phyloP scores from a whole-genome alignment of 64 coral and sea anemone species.

The Montipora cactus region DNA sequence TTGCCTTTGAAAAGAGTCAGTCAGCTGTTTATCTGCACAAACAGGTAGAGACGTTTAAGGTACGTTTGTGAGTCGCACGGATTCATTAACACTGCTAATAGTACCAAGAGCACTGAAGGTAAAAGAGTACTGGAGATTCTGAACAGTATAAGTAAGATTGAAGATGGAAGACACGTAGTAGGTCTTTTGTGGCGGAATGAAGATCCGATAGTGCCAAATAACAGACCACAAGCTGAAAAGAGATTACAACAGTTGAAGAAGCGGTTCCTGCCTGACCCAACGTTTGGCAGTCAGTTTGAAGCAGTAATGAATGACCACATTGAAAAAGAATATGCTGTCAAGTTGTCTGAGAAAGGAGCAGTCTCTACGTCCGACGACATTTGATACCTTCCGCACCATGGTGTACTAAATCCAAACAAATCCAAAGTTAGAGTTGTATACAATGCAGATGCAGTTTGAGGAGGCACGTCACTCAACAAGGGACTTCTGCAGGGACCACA shows the following conservation, averaged over 20 bases:
- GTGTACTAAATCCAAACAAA: conserved; percentile 44
- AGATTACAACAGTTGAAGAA: conserved; percentile 53
- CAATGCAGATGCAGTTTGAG: conserved; percentile 47
- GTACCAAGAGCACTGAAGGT: conserved; percentile 27
- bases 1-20: background rate
- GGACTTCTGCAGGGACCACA: conserved; percentile 66
- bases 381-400: background rate
- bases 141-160: conserved; percentile 12
- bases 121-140: conserved; percentile 48
- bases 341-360: too few species aligned
- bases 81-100: conserved; percentile 15
- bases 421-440: too few species aligned
- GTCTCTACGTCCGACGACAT: too few species aligned
- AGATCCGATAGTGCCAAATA: conserved; percentile 33
- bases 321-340: too few species aligned
- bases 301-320: conserved; percentile 43
- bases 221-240: conserved; percentile 49
- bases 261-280: conserved; percentile 16
- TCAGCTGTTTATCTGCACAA: background rate
- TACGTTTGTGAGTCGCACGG: conserved; percentile 34
- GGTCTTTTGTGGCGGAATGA: too few species aligned
- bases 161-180: conserved; percentile 32
- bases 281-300: conserved; percentile 37
- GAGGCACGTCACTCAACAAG: conserved; percentile 57
- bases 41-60: conserved; percentile 69